Percentiles rank a stretch among this genome's conserved stretches.
phyloP scores from a whole-genome alignment of 1,140 invertebrate genomes.

The Zaprionus lachaisei region DNA sequence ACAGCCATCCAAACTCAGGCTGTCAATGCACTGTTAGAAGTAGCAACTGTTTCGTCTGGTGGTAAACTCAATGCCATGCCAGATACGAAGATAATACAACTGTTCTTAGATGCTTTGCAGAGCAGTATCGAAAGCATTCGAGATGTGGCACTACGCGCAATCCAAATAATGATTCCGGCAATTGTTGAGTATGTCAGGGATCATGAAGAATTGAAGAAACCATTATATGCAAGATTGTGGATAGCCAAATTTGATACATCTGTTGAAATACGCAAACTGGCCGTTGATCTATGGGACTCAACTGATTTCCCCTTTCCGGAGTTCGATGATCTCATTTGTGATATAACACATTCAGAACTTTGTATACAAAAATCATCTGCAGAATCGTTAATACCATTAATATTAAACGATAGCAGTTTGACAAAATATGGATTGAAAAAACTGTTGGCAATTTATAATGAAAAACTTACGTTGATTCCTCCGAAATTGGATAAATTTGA shows the following conservation, averaged over 20 bases:
- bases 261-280: slow-evolving; percentile 89
- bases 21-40: slow-evolving; percentile 90
- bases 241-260: slow-evolving; percentile 91
- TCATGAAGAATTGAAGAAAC: slow-evolving; percentile 85
- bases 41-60: slow-evolving; percentile 89
- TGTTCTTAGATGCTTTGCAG: slow-evolving; percentile 91
- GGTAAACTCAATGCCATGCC: slow-evolving; percentile 87
- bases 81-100: slow-evolving; percentile 89
- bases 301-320: slow-evolving; percentile 87
- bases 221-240: slow-evolving; percentile 90
- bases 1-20: slow-evolving; percentile 91
- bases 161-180: slow-evolving; percentile 89
- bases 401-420: slow-evolving; percentile 86
- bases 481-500: slow-evolving; percentile 96
- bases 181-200: slow-evolving; percentile 87
- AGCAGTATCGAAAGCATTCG: slow-evolving; percentile 88
- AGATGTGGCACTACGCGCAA: slow-evolving; percentile 91
- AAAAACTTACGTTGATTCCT: slow-evolving; percentile 92
- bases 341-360: slow-evolving; percentile 92
- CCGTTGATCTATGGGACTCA: slow-evolving; percentile 88
- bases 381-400: slow-evolving; percentile 89
- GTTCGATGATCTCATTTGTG: slow-evolving; percentile 88
- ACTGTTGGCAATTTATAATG: slow-evolving; percentile 91
- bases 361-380: slow-evolving; percentile 92
- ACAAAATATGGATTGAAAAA: slow-evolving; percentile 87